These are phyloP conservation scores for Gobiocypris rarus DNA, from an alignment of 2,113 vertebrate species.

Conservation along the genomic window DNA sequence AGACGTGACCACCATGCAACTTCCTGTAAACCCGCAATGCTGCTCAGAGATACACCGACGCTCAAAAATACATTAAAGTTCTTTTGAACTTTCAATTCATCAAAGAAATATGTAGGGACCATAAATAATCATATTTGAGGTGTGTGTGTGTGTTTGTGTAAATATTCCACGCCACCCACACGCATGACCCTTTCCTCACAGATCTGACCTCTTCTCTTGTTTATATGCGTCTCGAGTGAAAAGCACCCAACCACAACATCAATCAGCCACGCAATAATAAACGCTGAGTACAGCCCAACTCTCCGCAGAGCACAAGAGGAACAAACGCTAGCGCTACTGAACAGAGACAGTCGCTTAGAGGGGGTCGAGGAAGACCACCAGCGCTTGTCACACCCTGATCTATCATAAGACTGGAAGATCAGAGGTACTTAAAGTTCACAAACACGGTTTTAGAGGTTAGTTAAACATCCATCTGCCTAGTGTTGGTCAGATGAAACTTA, in stretches of 20 bases:
- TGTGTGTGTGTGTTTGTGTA: constrained; percentile 1
- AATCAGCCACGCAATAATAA: constrained; percentile 8
- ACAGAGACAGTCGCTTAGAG: not conserved
- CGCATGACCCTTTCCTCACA: not conserved
- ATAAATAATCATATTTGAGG: not conserved
- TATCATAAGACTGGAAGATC: no score
- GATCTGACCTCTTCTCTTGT: constrained; percentile 30
- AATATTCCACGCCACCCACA: constrained; percentile 30
- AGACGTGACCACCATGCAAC: constrained; percentile 27
- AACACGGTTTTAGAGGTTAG: no score
- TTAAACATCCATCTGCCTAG: no score
- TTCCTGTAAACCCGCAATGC: constrained; percentile 1
- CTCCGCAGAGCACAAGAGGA: not conserved
- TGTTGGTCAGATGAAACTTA: not conserved
- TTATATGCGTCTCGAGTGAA: constrained; percentile 4
- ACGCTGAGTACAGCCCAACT: not conserved
- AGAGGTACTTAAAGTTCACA: no score
- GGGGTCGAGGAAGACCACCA: not conserved
- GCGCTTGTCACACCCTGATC: no score
- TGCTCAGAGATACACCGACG: not conserved
- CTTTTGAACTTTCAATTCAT: not conserved
- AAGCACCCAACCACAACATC: constrained; percentile 25
- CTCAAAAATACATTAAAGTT: not conserved
- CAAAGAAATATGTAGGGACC: not conserved
- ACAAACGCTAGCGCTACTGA: not conserved